Percentiles rank a stretch among this genome's conserved stretches.
phyloP scores from a whole-genome alignment of 2,888 invertebrate genomes.

The Ellobium chinense region DNA sequence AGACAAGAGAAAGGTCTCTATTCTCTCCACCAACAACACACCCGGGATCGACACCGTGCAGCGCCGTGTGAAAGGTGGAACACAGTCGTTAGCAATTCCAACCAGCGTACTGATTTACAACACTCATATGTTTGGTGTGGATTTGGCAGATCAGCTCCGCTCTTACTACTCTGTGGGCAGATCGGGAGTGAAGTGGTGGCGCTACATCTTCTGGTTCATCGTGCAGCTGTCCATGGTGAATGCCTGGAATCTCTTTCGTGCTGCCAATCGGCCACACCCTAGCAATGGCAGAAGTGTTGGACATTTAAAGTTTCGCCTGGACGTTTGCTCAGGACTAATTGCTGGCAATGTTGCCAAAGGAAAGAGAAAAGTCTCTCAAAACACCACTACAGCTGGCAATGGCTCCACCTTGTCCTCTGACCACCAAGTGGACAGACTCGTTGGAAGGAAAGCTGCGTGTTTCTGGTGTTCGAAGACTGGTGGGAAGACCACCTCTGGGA shows the following conservation, averaged over 20 bases:
- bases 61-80: conserved; percentile 20
- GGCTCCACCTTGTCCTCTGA: not conserved
- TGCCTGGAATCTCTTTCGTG: conserved; percentile 28
- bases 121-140: no score
- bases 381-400: not conserved
- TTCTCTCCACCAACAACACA: conserved; percentile 29
- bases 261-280: conserved; percentile 3
- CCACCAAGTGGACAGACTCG: conserved; percentile 12
- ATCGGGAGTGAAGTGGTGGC: conserved; percentile 36
- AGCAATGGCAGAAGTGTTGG: not conserved
- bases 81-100: not conserved
- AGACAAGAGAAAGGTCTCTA: conserved; percentile 41
- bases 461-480: conserved; percentile 5
- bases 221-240: conserved; percentile 32
- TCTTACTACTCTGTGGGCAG: conserved; percentile 40
- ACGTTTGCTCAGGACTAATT: conserved; percentile 4
- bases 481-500: not conserved
- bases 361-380: not conserved
- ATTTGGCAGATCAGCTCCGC: conserved; percentile 35
- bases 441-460: conserved; percentile 17
- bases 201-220: conserved; percentile 38
- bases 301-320: not conserved
- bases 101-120: not conserved
- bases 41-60: not conserved
- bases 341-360: not conserved